Evolutionary conservation across 2,888 invertebrate genomes (phyloP).

Genomic region (Subacronicta megacephala): DNA sequence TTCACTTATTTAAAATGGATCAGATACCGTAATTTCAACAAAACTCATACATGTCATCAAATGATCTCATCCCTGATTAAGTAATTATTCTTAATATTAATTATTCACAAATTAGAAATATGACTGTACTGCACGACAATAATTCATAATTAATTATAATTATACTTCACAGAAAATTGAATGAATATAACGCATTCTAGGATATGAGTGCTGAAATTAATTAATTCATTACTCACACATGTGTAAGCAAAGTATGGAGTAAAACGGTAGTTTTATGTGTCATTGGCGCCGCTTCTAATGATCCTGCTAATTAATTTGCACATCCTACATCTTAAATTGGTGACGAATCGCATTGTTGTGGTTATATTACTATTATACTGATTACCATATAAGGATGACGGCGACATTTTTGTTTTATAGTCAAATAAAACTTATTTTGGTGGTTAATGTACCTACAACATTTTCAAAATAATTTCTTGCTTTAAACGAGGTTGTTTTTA

Average conservation of each 20-base stretch:
- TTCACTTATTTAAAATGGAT: too few species aligned
- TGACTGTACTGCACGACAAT: constrained; percentile 28
- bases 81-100: constrained; percentile 30
- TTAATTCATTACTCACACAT: constrained; percentile 66
- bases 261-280: constrained; percentile 70
- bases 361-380: constrained; percentile 51
- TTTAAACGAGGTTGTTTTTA: too few species aligned
- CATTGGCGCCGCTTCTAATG: constrained; percentile 77
- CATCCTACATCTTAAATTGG: constrained; percentile 59
- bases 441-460: too few species aligned
- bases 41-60: constrained; percentile 32
- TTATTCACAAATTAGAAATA: constrained; percentile 32
- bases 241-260: constrained; percentile 68
- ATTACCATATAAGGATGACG: constrained; percentile 33
- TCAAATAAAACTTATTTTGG: not conserved
- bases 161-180: constrained; percentile 35
- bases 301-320: constrained; percentile 79
- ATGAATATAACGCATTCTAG: constrained; percentile 54
- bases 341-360: constrained; percentile 61
- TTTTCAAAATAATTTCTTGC: too few species aligned
- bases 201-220: constrained; percentile 62
- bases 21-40: constrained; percentile 34
- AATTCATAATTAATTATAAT: constrained; percentile 37
- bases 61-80: constrained; percentile 45
- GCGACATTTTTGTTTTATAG: constrained; percentile 19